These are phyloP conservation scores for Zaprionus nigranus DNA, from an alignment of 1,140 invertebrate species.

Conservation along the genomic window DNA sequence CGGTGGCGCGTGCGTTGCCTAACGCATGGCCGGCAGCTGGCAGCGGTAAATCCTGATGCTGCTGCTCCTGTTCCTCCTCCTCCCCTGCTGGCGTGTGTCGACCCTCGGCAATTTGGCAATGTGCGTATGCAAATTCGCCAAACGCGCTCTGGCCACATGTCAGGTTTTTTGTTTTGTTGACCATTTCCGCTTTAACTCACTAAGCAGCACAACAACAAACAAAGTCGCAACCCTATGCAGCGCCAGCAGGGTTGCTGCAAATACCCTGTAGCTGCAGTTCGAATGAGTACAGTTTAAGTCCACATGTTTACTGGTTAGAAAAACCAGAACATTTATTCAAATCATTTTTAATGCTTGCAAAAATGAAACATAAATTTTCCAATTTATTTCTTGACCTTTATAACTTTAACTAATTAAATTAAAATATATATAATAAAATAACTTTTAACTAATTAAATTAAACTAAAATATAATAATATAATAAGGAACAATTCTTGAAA, in stretches of 20 bases:
- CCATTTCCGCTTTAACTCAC: slow-evolving; percentile 66
- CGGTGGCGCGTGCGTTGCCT: slow-evolving; percentile 63
- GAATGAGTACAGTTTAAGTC: neutral
- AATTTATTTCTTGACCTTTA: no score
- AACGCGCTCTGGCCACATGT: slow-evolving; percentile 63
- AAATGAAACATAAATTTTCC: no score
- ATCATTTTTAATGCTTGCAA: no score
- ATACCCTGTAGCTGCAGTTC: slow-evolving; percentile 21
- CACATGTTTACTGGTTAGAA: no score
- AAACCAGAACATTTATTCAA: no score
- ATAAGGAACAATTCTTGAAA: no score
- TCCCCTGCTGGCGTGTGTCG: slow-evolving; percentile 7
- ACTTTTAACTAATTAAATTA: no score
- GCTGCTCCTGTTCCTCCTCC: neutral
- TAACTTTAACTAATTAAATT: no score
- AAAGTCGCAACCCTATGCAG: slow-evolving; percentile 54
- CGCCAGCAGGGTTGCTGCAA: slow-evolving; percentile 50
- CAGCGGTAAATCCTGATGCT: neutral
- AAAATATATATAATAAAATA: no score
- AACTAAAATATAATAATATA: no score
- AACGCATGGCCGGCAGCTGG: slow-evolving; percentile 62
- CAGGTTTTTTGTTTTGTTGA: slow-evolving; percentile 60
- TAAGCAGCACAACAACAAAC: slow-evolving; percentile 58
- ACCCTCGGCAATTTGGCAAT: slow-evolving; percentile 50
- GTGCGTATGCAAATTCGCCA: slow-evolving; percentile 74